phyloP scores from a whole-genome alignment of 2,888 invertebrate species.

The Tetramorium bicarinatum region DNA sequence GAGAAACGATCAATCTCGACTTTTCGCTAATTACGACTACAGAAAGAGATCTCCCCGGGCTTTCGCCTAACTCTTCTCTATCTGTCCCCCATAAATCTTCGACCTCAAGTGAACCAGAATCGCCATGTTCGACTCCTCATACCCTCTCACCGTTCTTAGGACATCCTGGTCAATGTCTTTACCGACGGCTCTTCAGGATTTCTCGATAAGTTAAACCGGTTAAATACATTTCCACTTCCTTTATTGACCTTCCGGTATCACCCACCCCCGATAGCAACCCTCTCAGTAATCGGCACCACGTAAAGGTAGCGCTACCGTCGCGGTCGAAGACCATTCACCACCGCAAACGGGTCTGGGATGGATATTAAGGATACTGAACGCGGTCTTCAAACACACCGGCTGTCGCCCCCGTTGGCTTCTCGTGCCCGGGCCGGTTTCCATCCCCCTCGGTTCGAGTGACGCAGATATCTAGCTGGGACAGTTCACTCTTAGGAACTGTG shows the following conservation, averaged over 20 bases:
- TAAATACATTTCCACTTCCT: slow-evolving; percentile 63
- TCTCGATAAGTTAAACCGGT: slow-evolving; percentile 47
- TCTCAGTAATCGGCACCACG: slow-evolving; percentile 25
- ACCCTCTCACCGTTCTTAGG: not conserved
- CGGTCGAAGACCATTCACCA: slow-evolving; percentile 44
- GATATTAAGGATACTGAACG: slow-evolving; percentile 10
- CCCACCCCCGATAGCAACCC: slow-evolving; percentile 15
- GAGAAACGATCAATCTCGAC: not conserved
- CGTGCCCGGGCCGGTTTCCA: not conserved
- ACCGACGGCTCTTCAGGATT: slow-evolving; percentile 18
- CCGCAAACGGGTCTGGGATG: slow-evolving; percentile 33
- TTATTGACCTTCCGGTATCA: slow-evolving; percentile 64
- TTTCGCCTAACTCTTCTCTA: not conserved
- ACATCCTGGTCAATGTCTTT: not conserved
- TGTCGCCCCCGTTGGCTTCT: not conserved
- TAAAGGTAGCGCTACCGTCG: slow-evolving; percentile 52
- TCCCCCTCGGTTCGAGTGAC: not conserved
- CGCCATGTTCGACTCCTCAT: not conserved
- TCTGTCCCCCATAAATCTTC: not conserved
- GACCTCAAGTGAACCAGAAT: not conserved
- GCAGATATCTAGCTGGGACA: not conserved
- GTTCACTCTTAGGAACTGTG: not conserved
- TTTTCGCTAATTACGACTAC: slow-evolving; percentile 11
- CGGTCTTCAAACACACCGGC: not conserved
- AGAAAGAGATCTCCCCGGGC: not conserved